Percentiles rank a stretch among this genome's conserved stretches.
These are phyloP conservation scores for Phengaris arion DNA, from an alignment of 2,888 invertebrate genomes.

Conservation along the genomic window DNA sequence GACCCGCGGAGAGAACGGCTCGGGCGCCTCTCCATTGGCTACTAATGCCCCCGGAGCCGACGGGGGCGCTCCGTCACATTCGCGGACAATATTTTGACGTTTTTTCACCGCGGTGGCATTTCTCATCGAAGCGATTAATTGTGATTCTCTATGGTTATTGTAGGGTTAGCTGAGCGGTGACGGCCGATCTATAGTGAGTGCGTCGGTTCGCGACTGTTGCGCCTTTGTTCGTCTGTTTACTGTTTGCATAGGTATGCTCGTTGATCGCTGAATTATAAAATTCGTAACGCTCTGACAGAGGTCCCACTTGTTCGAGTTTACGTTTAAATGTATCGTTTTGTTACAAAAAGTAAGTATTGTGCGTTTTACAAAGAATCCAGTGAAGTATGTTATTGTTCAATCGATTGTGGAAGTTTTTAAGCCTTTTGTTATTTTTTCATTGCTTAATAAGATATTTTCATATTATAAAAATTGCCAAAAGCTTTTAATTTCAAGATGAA, in stretches of 20 bases:
- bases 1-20: slow-evolving; percentile 61
- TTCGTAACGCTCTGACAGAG: slow-evolving; percentile 25
- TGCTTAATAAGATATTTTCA: slow-evolving; percentile 1
- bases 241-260: slow-evolving; percentile 20
- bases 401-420: slow-evolving; percentile 15
- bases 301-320: slow-evolving; percentile 10
- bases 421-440: slow-evolving; percentile 20
- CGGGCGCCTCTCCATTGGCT: slow-evolving; percentile 67
- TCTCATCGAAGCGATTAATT: slow-evolving; percentile 74
- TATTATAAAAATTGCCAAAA: not conserved
- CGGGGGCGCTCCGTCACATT: slow-evolving; percentile 56
- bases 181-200: slow-evolving; percentile 45
- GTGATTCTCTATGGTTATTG: slow-evolving; percentile 77
- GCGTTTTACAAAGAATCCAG: slow-evolving; percentile 1
- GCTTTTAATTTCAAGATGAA: not conserved
- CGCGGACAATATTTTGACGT: slow-evolving; percentile 73
- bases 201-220: slow-evolving; percentile 34
- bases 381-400: slow-evolving; percentile 13
- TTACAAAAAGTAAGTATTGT: slow-evolving; percentile 25
- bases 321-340: slow-evolving; percentile 20
- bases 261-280: slow-evolving; percentile 18
- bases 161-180: slow-evolving; percentile 73
- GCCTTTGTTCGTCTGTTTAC: slow-evolving; percentile 42
- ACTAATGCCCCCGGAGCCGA: slow-evolving; percentile 51
- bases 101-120: slow-evolving; percentile 73